phyloP scores from a whole-genome alignment of 2,888 invertebrate species.

The Eueremaeus valkanovi region DNA sequence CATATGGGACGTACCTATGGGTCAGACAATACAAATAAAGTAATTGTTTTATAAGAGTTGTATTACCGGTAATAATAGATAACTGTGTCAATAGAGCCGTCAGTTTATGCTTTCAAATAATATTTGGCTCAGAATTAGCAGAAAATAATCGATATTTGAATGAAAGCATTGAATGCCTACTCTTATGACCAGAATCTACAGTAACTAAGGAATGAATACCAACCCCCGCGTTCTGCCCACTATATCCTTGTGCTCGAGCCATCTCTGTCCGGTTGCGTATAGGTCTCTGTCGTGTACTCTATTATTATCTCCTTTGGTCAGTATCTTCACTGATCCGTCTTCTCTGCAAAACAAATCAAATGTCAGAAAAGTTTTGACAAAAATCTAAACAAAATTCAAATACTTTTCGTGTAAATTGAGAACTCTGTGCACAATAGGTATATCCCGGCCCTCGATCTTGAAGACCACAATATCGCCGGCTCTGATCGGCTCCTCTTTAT shows the following conservation, averaged over 20 bases:
- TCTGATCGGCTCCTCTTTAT: constrained; percentile 88
- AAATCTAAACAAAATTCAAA: background rate
- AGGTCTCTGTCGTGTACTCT: constrained; percentile 97
- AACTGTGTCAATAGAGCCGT: no score
- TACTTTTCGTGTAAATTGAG: constrained; percentile 94
- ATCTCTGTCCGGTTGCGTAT: constrained; percentile 95
- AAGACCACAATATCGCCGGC: constrained; percentile 98
- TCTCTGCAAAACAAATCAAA: constrained; percentile 57
- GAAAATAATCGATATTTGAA: no score
- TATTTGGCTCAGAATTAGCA: no score
- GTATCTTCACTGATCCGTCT: constrained; percentile 89
- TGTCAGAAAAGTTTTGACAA: background rate
- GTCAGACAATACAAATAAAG: background rate
- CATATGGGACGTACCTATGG: constrained; percentile 77
- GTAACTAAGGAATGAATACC: no score
- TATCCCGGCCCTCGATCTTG: constrained; percentile 94
- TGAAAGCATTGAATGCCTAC: no score
- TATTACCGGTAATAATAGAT: no score
- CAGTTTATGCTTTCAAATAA: no score
- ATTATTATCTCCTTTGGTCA: constrained; percentile 99
- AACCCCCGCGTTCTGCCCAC: constrained; percentile 91
- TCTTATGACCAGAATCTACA: no score
- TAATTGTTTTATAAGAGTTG: no score
- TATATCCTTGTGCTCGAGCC: constrained; percentile 95
- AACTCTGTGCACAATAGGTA: constrained; percentile 96